phyloP scores from a whole-genome alignment of 2,888 invertebrate genomes.

The Rhodophaea formosa region DNA sequence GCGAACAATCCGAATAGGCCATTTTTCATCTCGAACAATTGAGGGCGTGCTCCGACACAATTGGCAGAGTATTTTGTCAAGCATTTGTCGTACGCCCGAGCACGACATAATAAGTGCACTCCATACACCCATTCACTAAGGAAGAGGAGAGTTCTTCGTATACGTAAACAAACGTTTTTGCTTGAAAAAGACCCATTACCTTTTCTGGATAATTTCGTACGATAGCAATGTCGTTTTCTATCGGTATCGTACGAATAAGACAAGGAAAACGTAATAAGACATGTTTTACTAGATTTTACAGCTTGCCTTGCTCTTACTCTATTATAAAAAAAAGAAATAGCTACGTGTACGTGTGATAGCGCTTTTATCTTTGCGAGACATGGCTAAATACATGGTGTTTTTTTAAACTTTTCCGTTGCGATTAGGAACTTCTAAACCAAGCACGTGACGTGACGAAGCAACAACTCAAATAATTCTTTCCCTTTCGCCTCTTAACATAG shows the following conservation, averaged over 20 bases:
- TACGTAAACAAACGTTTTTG: slow-evolving; percentile 28
- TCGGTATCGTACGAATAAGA: too few species aligned
- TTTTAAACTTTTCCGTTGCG: too few species aligned
- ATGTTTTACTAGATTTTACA: not conserved
- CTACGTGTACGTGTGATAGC: too few species aligned
- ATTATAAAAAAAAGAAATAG: too few species aligned
- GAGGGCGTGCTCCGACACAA: slow-evolving; percentile 76
- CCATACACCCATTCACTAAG: slow-evolving; percentile 42
- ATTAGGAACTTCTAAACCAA: too few species aligned
- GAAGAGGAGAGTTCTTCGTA: slow-evolving; percentile 28
- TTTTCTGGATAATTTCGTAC: not conserved
- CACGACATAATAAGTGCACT: slow-evolving; percentile 69
- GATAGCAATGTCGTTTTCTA: not conserved
- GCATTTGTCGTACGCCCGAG: slow-evolving; percentile 71
- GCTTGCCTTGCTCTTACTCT: too few species aligned
- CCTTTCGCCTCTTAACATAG: too few species aligned
- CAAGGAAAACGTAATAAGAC: not conserved
- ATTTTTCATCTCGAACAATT: slow-evolving; percentile 80
- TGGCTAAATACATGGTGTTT: too few species aligned
- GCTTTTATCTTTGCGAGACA: too few species aligned
- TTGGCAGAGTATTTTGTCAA: slow-evolving; percentile 80
- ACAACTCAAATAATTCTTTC: too few species aligned
- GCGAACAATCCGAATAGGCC: slow-evolving; percentile 77
- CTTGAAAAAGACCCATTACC: not conserved
- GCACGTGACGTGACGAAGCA: too few species aligned